Evolutionary conservation across 1,140 invertebrate species (phyloP), one percentile per base, ranked within the genome.

Genomic region (Drosophila sturtevanti): DNA sequence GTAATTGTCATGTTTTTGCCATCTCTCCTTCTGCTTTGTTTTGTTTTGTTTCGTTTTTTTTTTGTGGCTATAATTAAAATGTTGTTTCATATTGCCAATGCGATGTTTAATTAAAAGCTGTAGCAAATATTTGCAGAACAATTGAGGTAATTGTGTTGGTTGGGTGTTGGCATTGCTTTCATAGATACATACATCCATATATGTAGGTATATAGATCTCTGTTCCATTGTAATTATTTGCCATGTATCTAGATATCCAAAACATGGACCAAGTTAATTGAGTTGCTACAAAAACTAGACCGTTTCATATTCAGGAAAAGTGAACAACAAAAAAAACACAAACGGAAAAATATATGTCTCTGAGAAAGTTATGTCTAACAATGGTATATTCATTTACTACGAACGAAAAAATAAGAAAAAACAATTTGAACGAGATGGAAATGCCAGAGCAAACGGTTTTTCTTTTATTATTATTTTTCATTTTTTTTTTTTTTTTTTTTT

Each of bases 71-170:
- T 79, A 84, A 82, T 81, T 82, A 81, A 84, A 82, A 72, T 68
- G 77, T 52, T 79, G 78, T 55, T 65, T 67, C 55, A 63, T 67
- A 71, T 64, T 75, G 59, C 61, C 44, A 56, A 63, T 60, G 60
- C 52, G 38, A 6, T 34, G 54, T 18, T 58, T 86, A 79, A 86
- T 86, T 86, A 79, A 86, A 86, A 86, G 67, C 56, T 86, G 84
- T 87, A 65, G 79, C 72, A 87, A 87, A 87, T 89, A 89, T 89
- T 87, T 87, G 82, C 82, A 71, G 77, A 74, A 81, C 65, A 48
- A 48, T 48, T 48, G 41, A 48, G 41, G 41, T 21, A 48, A 48
- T 48, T 48, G 41, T 44, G 14, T 44, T 44, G 34, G 41, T 55
- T 41, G 58, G 31, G 52, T 31, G 48, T 18, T 31, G 27, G 27